phyloP scores from a whole-genome alignment of 1,140 invertebrate species.

The Monomorium pharaonis region DNA sequence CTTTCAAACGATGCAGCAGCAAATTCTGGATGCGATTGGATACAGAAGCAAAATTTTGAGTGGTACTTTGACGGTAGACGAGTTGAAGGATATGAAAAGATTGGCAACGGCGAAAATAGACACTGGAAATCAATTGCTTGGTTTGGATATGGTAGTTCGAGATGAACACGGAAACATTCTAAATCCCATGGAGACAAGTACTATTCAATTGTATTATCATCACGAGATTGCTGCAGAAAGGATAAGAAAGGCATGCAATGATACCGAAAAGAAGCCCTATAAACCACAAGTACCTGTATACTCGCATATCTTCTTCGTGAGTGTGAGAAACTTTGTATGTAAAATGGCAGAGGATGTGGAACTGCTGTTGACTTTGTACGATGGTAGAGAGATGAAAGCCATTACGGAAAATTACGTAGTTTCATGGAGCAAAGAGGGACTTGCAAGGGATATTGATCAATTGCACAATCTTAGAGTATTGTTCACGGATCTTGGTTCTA shows the following conservation, averaged over 20 bases:
- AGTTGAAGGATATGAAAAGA: conserved; percentile 93
- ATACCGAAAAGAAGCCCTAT: conserved; percentile 82
- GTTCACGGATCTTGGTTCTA: conserved; percentile 93
- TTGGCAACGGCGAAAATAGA: conserved; percentile 95
- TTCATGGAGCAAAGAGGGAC: conserved; percentile 91
- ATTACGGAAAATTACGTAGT: conserved; percentile 94
- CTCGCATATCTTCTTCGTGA: conserved; percentile 89
- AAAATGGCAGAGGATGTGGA: conserved; percentile 94
- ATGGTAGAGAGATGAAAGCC: conserved; percentile 90
- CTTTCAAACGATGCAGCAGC: conserved; percentile 91
- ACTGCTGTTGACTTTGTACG: conserved; percentile 92
- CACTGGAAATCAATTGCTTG: conserved; percentile 91
- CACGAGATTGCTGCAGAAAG: conserved; percentile 90
- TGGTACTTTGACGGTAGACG: conserved; percentile 94
- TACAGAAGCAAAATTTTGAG: conserved; percentile 93
- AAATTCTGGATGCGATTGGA: conserved; percentile 93
- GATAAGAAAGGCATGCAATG: conserved; percentile 87
- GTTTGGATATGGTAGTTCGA: conserved; percentile 93
- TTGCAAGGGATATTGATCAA: conserved; percentile 91
- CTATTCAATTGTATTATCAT: conserved; percentile 91
- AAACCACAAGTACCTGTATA: conserved; percentile 84
- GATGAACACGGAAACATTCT: conserved; percentile 93
- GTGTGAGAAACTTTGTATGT: conserved; percentile 91
- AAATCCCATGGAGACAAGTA: conserved; percentile 91
- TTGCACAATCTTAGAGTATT: conserved; percentile 91